phyloP scores from a whole-genome alignment of 1,140 invertebrate species.

The Lasaia peninsularis region DNA sequence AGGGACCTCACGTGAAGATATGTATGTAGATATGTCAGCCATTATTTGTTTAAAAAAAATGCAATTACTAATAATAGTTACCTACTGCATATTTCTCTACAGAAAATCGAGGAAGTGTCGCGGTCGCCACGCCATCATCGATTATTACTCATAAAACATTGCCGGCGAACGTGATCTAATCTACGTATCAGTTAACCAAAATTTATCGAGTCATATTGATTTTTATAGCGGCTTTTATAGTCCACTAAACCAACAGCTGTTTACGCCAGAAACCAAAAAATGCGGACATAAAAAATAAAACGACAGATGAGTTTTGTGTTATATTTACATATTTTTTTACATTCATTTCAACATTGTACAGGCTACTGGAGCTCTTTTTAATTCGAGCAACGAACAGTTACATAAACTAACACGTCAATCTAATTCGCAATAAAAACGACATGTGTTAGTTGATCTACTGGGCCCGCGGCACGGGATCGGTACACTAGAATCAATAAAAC shows the following conservation, averaged over 20 bases:
- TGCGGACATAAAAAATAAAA: slow-evolving; percentile 56
- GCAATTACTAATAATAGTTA: no score
- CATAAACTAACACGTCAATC: slow-evolving; percentile 77
- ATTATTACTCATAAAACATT: not conserved
- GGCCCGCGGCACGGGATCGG: slow-evolving; percentile 49
- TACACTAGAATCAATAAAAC: slow-evolving; percentile 73
- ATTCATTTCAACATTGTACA: slow-evolving; percentile 77
- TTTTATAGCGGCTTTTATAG: slow-evolving; percentile 41
- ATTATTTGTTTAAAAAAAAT: no score
- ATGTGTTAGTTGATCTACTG: slow-evolving; percentile 67
- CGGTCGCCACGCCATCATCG: no score
- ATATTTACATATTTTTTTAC: slow-evolving; percentile 76
- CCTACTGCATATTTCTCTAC: not conserved
- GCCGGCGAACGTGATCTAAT: slow-evolving; percentile 22
- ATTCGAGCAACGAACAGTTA: slow-evolving; percentile 77
- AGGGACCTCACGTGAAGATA: no score
- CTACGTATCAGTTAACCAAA: slow-evolving; percentile 26
- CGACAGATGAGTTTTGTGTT: slow-evolving; percentile 63
- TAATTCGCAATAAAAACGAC: slow-evolving; percentile 73
- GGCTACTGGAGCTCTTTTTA: slow-evolving; percentile 74
- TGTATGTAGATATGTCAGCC: no score
- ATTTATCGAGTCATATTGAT: slow-evolving; percentile 40
- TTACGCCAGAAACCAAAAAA: slow-evolving; percentile 43
- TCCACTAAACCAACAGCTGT: slow-evolving; percentile 31
- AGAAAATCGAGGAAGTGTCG: no score